phyloP scores from a whole-genome alignment of 2,113 vertebrate species.

The Phalacrocorax aristotelis region DNA sequence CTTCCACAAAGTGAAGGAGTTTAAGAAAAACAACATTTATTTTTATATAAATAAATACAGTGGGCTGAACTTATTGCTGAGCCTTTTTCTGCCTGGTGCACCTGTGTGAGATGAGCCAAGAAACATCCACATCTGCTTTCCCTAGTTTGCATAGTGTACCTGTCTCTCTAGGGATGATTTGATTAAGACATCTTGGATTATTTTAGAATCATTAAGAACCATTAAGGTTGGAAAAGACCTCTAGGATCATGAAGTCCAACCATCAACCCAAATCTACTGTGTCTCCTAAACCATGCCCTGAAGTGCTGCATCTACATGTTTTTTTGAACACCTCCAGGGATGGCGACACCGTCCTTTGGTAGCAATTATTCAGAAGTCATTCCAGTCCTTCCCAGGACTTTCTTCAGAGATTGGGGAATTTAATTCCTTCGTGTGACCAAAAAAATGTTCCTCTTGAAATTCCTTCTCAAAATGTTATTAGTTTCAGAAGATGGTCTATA shows the following conservation, averaged over 20 bases:
- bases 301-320: too few relatives aligned
- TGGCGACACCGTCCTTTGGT: not conserved
- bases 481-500: not conserved
- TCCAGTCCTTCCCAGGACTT: not conserved
- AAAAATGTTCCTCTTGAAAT: not conserved
- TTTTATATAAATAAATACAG: not conserved
- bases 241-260: too few relatives aligned
- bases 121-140: not conserved
- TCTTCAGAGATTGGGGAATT: not conserved
- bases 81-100: not conserved
- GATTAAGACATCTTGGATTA: not conserved
- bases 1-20: not conserved
- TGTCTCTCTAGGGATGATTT: not conserved
- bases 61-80: not conserved
- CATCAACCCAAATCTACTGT: too few relatives aligned
- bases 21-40: not conserved
- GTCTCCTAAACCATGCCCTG: too few relatives aligned
- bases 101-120: not conserved
- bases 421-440: not conserved
- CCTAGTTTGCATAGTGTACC: not conserved
- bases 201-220: not conserved
- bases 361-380: not conserved
- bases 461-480: not conserved
- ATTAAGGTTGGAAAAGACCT: too few relatives aligned
- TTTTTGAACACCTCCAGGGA: too few relatives aligned